A percentile compares a stretch with the other conserved stretches of the same genome.
Conservation (phyloP, 1,140 invertebrate species). For the Lithobius niger region DNA sequence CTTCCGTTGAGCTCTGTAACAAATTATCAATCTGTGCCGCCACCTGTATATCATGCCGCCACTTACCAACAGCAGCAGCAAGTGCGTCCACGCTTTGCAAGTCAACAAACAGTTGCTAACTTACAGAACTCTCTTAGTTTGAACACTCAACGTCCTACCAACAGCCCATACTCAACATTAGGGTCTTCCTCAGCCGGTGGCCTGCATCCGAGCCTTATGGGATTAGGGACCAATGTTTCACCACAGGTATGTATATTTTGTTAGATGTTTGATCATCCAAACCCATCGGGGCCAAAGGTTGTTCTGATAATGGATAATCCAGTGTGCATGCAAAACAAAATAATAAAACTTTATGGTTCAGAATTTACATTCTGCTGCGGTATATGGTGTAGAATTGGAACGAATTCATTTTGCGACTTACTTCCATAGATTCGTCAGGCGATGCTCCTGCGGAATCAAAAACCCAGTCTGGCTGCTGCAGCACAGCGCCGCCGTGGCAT, state of each 20-base stretch:
- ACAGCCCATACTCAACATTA: conserved; percentile 19
- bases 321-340: too few relatives aligned
- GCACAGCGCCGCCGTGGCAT: conserved; percentile 39
- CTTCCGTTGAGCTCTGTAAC: conserved; percentile 2
- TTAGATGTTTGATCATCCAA: too few relatives aligned
- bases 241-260: too few relatives aligned
- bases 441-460: not conserved
- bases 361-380: too few relatives aligned
- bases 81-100: conserved; percentile 15
- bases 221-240: conserved; percentile 1
- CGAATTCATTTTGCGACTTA: not conserved
- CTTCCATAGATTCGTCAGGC: not conserved
- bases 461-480: conserved; percentile 31
- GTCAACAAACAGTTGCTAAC: conserved; percentile 22
- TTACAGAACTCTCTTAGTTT: conserved; percentile 12
- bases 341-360: too few relatives aligned
- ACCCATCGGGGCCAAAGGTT: too few relatives aligned
- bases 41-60: conserved; percentile 23
- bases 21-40: conserved; percentile 13
- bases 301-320: too few relatives aligned
- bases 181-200: conserved; percentile 2
- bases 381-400: not conserved
- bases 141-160: conserved; percentile 16
- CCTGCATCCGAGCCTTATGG: not conserved
- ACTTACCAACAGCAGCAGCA: conserved; percentile 21